Conservation (phyloP, 2,113 vertebrate genomes). For the Uropsilus gracilis region DNA sequence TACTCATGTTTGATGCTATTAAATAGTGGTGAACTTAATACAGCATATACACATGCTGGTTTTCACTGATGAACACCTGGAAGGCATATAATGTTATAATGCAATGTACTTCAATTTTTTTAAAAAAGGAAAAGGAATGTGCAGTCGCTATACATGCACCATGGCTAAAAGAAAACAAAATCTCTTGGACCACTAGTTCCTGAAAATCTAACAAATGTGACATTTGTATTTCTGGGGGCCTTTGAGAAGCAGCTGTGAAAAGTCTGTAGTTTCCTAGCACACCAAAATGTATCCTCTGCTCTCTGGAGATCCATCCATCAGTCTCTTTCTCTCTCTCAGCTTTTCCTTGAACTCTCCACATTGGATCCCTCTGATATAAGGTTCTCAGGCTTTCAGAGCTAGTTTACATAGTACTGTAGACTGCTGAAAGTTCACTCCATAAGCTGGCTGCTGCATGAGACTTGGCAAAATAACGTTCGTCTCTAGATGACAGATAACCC, state of each 20-base stretch:
- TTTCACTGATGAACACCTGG: too few species aligned
- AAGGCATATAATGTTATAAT: too few species aligned
- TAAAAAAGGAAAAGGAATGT: neutral
- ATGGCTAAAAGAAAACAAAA: neutral
- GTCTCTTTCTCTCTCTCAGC: neutral
- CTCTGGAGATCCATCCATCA: neutral
- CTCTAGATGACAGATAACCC: slow-evolving; percentile 3
- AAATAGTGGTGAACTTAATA: neutral
- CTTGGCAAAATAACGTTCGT: slow-evolving; percentile 10
- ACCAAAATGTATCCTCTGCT: neutral
- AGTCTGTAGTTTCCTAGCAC: neutral
- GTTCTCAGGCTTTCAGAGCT: neutral
- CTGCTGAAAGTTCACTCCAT: neutral
- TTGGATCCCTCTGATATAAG: neutral
- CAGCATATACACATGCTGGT: too few species aligned
- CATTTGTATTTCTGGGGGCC: neutral
- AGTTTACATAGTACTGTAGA: neutral
- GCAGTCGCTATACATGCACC: neutral
- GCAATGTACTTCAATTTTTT: too few species aligned
- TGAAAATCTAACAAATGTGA: neutral
- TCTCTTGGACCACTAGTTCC: neutral
- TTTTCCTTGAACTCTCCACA: neutral
- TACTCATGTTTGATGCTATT: neutral
- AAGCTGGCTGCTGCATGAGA: neutral
- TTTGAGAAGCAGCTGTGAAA: slow-evolving; percentile 17